These are phyloP conservation scores for Toxostoma redivivum DNA, from an alignment of 2,113 vertebrate genomes.

Conservation along the genomic window DNA sequence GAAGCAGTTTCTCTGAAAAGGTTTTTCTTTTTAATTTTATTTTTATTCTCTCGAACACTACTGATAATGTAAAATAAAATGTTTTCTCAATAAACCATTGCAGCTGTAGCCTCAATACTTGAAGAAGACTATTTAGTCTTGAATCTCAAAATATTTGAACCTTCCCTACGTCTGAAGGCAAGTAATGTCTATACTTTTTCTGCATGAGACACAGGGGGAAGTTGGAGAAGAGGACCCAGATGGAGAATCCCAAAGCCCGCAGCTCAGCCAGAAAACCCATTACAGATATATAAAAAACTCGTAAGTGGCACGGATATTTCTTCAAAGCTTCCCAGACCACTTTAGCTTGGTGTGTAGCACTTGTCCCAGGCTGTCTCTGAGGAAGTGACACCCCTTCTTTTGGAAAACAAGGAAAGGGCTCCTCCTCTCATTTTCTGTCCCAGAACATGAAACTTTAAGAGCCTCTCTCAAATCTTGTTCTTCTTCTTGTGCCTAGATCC, in stretches of 20 bases:
- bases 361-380: neutral
- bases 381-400: neutral
- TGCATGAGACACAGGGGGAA: neutral
- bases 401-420: neutral
- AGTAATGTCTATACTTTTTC: neutral
- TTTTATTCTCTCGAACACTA: neutral
- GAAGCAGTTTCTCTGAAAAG: neutral
- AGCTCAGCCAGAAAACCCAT: neutral
- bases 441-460: neutral
- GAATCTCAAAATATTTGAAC: neutral
- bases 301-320: neutral
- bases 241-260: neutral
- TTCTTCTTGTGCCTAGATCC: neutral
- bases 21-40: neutral
- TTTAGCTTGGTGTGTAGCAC: neutral
- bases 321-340: neutral
- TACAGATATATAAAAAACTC: rapidly evolving
- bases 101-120: neutral
- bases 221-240: neutral
- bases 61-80: neutral
- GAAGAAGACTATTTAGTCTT: neutral
- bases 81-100: neutral
- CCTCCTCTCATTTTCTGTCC: neutral
- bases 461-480: neutral
- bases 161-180: neutral